phyloP scores from a whole-genome alignment of 2,113 vertebrate genomes.

The Heterochromis multidens region DNA sequence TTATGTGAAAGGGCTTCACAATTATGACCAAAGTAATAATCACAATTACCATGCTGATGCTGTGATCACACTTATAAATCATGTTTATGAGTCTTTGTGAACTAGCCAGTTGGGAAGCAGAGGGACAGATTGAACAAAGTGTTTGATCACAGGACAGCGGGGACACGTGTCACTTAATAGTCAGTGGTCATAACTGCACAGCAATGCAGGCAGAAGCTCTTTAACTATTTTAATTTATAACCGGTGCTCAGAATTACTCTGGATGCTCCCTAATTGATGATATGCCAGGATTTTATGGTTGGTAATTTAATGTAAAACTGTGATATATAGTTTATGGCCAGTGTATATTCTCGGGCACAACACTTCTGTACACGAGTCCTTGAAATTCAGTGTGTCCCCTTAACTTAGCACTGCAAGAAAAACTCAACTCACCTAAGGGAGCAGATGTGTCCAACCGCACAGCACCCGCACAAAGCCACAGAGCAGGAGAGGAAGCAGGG shows the following conservation, averaged over 20 bases:
- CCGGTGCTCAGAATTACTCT: conserved; percentile 7
- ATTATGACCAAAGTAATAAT: conserved; percentile 1
- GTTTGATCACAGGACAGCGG: conserved; percentile 13
- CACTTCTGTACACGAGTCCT: neutral
- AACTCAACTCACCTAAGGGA: conserved; percentile 53
- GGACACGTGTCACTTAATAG: conserved; percentile 23
- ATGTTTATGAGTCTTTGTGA: conserved; percentile 12
- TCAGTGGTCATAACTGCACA: neutral
- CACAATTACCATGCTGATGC: conserved; percentile 12
- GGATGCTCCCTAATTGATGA: conserved; percentile 17
- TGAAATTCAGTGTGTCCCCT: neutral
- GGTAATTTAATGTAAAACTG: conserved; percentile 5
- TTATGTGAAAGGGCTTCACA: neutral
- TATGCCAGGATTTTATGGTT: neutral
- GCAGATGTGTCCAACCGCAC: conserved; percentile 37
- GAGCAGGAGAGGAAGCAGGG: neutral
- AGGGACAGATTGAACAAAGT: neutral
- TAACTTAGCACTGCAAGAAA: neutral
- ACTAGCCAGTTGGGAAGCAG: neutral
- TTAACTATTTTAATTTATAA: conserved; percentile 27
- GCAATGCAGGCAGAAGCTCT: neutral
- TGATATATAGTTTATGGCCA: neutral
- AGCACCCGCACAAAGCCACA: neutral
- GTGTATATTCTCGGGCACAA: neutral
- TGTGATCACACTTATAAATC: conserved; percentile 32